Conservation (phyloP, 2,113 vertebrate species). For the Crotalus viridis region DNA sequence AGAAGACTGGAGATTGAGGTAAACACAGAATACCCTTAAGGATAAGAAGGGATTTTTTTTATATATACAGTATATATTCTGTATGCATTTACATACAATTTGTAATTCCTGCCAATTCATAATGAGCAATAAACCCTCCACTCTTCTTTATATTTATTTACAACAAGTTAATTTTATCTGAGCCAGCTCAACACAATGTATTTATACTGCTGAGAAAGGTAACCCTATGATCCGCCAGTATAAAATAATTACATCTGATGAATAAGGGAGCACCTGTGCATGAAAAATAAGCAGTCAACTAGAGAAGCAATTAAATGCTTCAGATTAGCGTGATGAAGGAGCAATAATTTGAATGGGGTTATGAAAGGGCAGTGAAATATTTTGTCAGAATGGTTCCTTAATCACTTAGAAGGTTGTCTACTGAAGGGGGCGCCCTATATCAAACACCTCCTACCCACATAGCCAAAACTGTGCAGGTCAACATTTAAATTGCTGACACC, state of each 20-base stretch:
- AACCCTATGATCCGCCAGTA: constrained; percentile 49
- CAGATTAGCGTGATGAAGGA: constrained; percentile 37
- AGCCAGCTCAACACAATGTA: not conserved
- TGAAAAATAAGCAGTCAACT: constrained; percentile 32
- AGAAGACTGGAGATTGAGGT: too few species aligned
- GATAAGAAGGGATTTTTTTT: too few species aligned
- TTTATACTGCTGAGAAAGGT: constrained; percentile 37
- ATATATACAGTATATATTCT: not conserved
- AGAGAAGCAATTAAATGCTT: constrained; percentile 43
- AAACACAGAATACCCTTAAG: too few species aligned
- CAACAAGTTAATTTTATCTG: not conserved
- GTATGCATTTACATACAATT: not conserved
- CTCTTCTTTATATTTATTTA: constrained; percentile 36
- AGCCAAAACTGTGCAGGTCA: constrained; percentile 44
- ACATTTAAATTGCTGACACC: constrained; percentile 53
- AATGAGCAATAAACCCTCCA: constrained; percentile 23
- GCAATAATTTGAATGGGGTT: constrained; percentile 27
- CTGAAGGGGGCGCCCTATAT: too few species aligned
- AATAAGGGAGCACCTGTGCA: constrained; percentile 33
- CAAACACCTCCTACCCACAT: not conserved
- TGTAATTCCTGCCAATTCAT: not conserved
- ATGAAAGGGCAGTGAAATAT: constrained; percentile 13
- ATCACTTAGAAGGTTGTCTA: constrained; percentile 23
- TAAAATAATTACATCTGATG: constrained; percentile 49
- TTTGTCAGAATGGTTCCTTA: constrained; percentile 20